Percentiles rank a stretch among this genome's conserved stretches.
Evolutionary conservation across 1,140 invertebrate species (phyloP).

Genomic region (Apis florea): DNA sequence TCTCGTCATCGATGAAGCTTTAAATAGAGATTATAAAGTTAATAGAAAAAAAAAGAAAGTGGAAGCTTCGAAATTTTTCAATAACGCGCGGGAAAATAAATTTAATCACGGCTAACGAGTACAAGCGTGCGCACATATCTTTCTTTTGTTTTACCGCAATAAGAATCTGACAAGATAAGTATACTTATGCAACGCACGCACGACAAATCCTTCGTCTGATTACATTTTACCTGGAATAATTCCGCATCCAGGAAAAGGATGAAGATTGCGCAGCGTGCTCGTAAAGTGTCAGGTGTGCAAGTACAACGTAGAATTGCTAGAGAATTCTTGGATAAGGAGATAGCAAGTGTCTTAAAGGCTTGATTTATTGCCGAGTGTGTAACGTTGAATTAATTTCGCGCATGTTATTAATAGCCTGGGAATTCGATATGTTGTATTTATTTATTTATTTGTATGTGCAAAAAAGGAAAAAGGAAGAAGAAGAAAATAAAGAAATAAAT

Average conservation of each 20-base stretch:
- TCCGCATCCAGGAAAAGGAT: not conserved
- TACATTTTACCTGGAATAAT: constrained; percentile 1
- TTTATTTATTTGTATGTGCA: too few species aligned
- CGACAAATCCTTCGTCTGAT: constrained; percentile 24
- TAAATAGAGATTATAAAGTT: too few species aligned
- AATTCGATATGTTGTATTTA: too few species aligned
- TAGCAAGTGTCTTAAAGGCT: not conserved
- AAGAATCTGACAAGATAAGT: constrained; percentile 32
- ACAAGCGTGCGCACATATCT: too few species aligned
- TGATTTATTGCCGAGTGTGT: not conserved
- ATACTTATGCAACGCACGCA: not conserved
- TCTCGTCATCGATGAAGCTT: too few species aligned
- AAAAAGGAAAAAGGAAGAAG: too few species aligned
- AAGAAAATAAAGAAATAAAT: too few species aligned
- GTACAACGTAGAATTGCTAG: not conserved
- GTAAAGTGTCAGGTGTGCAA: not conserved
- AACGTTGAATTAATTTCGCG: not conserved
- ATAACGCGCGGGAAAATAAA: too few species aligned
- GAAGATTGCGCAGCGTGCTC: not conserved
- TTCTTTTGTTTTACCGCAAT: not conserved
- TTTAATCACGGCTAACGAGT: too few species aligned
- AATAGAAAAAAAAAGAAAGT: too few species aligned
- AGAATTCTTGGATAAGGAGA: not conserved
- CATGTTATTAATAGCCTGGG: too few species aligned
- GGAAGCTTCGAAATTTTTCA: too few species aligned